phyloP scores from a whole-genome alignment of 2,888 invertebrate species.

The Cheilosia impressa region DNA sequence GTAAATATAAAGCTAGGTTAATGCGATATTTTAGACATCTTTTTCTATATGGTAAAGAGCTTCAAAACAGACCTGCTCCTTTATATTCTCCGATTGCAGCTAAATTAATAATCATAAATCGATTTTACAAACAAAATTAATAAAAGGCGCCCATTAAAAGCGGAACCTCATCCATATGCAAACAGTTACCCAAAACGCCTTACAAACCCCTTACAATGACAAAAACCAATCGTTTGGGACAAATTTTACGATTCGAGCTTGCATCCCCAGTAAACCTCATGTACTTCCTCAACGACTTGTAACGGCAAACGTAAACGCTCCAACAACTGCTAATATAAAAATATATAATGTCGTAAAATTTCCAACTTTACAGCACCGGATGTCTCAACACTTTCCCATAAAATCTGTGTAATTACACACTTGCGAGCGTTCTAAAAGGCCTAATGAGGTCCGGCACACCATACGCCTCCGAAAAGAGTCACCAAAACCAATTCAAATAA shows the following conservation, averaged over 20 bases:
- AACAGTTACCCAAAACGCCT: background rate
- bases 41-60: too few species aligned
- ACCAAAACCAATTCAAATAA: background rate
- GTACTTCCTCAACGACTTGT: conserved; percentile 30
- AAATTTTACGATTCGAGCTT: background rate
- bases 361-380: conserved; percentile 49
- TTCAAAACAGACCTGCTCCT: background rate
- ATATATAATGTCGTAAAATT: conserved; percentile 30
- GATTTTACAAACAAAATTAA: background rate
- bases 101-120: background rate
- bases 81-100: background rate
- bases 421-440: conserved; percentile 39
- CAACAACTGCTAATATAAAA: conserved; percentile 31
- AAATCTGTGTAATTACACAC: conserved; percentile 60
- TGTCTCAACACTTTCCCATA: conserved; percentile 63
- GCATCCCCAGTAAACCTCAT: background rate
- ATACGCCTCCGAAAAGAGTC: conserved; percentile 1
- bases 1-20: too few species aligned
- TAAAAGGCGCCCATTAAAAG: background rate
- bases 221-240: background rate
- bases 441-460: conserved; percentile 52
- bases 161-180: background rate
- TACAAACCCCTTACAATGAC: background rate
- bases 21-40: too few species aligned
- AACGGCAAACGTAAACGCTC: conserved; percentile 10